phyloP scores from a whole-genome alignment of 2,888 invertebrate species.

The Melanargia galathea region DNA sequence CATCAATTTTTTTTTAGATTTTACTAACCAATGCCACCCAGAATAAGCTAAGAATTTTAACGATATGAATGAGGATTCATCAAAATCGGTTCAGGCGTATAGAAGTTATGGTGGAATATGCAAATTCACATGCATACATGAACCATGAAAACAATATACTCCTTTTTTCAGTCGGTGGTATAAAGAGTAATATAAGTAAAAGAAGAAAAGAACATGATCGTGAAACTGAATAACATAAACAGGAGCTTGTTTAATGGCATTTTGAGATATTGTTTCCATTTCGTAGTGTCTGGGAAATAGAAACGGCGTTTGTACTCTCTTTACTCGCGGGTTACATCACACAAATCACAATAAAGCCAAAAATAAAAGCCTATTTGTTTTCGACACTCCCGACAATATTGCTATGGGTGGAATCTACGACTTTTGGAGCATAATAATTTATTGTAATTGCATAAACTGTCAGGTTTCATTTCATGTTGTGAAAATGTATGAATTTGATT shows the following conservation, averaged over 20 bases:
- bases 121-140: too few relatives aligned
- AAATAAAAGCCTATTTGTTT: constrained; percentile 34
- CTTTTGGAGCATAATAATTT: neutral
- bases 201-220: neutral
- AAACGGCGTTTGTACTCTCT: constrained; percentile 32
- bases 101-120: too few relatives aligned
- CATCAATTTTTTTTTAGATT: too few relatives aligned
- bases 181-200: too few relatives aligned
- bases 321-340: constrained; percentile 33
- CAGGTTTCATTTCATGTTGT: too few relatives aligned
- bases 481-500: too few relatives aligned
- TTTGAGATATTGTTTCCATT: neutral
- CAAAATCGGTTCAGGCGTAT: too few relatives aligned
- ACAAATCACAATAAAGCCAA: constrained; percentile 38
- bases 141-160: too few relatives aligned
- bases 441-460: neutral
- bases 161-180: too few relatives aligned
- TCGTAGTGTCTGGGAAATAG: constrained; percentile 24
- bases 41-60: too few relatives aligned
- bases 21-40: too few relatives aligned
- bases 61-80: too few relatives aligned
- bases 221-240: neutral
- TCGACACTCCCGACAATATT: constrained; percentile 4
- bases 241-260: neutral
- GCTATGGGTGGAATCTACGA: neutral